A percentile compares a stretch with the other conserved stretches of the same genome.
Conservation (phyloP, 2,113 vertebrate species). For the Ahaetulla prasina region DNA sequence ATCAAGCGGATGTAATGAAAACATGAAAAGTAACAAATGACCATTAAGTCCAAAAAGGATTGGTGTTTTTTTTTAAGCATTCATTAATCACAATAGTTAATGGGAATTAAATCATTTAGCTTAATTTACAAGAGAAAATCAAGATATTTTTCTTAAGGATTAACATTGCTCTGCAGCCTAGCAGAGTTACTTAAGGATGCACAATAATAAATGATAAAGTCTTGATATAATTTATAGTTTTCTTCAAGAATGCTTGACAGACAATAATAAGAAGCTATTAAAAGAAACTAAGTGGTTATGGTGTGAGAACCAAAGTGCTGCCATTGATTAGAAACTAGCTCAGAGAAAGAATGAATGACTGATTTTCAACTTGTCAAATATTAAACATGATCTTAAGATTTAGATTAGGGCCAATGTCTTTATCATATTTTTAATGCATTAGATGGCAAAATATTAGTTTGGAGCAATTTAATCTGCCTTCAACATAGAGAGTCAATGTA, state of each 20-base stretch:
- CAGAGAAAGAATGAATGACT: constrained; percentile 1
- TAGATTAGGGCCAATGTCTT: not conserved
- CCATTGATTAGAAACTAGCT: constrained; percentile 6
- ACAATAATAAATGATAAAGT: constrained; percentile 26
- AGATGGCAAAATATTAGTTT: not conserved
- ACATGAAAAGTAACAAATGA: not conserved
- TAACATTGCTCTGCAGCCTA: not conserved
- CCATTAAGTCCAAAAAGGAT: not conserved
- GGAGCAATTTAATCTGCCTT: not conserved
- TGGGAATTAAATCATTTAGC: not conserved
- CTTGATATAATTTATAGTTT: constrained; percentile 32
- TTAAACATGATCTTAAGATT: not conserved
- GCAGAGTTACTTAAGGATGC: not conserved
- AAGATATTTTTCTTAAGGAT: not conserved
- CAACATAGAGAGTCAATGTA: not conserved
- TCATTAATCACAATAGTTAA: not conserved
- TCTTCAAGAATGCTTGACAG: constrained; percentile 27
- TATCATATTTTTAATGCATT: constrained; percentile 24
- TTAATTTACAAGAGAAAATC: constrained; percentile 1
- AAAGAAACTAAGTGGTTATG: not conserved
- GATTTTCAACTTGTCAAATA: not conserved
- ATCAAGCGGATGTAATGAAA: not conserved
- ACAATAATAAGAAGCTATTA: constrained; percentile 8
- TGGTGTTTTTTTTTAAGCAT: not conserved
- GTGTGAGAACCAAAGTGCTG: not conserved